Evolutionary conservation across 2,113 vertebrate genomes (phyloP).

Genomic region (Alces alces): DNA sequence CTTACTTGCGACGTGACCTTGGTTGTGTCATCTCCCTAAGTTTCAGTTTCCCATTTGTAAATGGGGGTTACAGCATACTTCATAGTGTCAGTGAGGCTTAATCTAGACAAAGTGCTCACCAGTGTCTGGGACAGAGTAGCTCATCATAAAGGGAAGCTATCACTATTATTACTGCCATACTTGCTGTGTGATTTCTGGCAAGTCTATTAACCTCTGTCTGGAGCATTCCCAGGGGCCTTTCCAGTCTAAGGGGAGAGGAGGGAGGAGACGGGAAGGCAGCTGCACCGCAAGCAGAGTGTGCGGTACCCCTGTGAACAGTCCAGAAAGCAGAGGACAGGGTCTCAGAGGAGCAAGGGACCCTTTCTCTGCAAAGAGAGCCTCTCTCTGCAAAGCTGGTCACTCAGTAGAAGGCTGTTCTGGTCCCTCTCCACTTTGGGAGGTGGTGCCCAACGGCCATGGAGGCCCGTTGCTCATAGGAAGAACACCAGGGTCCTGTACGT

Average conservation of each 20-base stretch:
- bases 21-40: background rate
- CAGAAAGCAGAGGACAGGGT: background rate
- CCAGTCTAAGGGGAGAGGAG: background rate
- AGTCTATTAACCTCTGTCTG: background rate
- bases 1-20: background rate
- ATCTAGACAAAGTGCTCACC: background rate
- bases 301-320: background rate
- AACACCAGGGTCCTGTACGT: background rate
- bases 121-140: background rate
- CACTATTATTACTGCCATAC: background rate
- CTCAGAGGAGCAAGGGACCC: background rate
- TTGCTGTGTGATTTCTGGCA: background rate
- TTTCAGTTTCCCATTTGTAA: background rate
- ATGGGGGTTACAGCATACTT: background rate
- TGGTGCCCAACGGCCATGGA: background rate
- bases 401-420: background rate
- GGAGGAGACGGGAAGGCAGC: background rate
- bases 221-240: background rate
- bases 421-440: background rate
- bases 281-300: background rate
- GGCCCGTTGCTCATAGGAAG: background rate
- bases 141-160: background rate
- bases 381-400: background rate
- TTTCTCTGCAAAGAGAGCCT: no score
- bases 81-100: background rate